Evolutionary conservation across 2,113 vertebrate genomes (phyloP).

Genomic region (Mungos mungo): DNA sequence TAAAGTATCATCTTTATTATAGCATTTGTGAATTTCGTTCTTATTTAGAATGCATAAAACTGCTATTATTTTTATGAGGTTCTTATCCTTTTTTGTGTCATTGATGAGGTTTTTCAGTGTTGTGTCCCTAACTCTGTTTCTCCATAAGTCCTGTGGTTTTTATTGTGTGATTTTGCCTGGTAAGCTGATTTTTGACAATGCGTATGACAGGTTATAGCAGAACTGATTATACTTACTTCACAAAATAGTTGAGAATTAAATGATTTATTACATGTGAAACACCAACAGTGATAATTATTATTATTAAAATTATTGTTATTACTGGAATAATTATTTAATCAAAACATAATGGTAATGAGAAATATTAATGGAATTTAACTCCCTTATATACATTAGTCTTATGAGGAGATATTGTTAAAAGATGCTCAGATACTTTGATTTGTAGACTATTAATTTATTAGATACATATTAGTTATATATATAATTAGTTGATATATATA

Average conservation of each 20-base stretch:
- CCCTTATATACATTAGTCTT: not conserved
- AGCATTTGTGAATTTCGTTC: not conserved
- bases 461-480: not conserved
- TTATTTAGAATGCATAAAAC: not conserved
- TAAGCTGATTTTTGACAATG: not conserved
- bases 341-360: constrained; percentile 22
- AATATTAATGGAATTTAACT: constrained; percentile 11
- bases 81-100: not conserved
- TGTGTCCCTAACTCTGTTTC: not conserved
- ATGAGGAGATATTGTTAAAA: not conserved
- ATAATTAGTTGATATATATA: not conserved
- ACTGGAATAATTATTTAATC: not conserved
- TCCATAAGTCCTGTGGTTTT: not conserved
- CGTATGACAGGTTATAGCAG: not conserved
- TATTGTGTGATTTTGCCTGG: not conserved
- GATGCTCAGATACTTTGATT: not conserved
- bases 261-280: not conserved
- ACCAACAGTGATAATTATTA: not conserved
- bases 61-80: not conserved
- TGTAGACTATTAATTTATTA: not conserved
- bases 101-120: not conserved
- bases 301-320: not conserved
- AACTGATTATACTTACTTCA: not conserved
- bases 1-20: not conserved
- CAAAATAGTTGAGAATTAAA: not conserved